phyloP scores from a whole-genome alignment of 2,888 invertebrate species.

The Nemoura dubitans region DNA sequence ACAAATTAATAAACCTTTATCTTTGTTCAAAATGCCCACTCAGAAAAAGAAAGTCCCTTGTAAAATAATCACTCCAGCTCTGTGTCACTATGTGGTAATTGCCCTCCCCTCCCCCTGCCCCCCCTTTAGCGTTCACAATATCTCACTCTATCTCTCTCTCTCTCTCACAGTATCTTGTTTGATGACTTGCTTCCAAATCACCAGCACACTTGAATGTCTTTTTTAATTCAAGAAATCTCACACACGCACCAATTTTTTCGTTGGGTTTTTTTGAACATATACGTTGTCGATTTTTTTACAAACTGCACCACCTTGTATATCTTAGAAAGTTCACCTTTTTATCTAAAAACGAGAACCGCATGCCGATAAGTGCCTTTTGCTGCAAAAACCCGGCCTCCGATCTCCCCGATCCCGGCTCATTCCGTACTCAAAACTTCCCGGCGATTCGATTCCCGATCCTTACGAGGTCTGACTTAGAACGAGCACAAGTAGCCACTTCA shows the following conservation, averaged over 20 bases:
- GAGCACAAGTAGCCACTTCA: conserved; percentile 46
- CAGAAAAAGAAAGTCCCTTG: not conserved
- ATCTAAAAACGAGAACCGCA: conserved; percentile 45
- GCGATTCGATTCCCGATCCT: not conserved
- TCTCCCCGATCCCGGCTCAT: conserved; percentile 26
- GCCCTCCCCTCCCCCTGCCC: conserved; percentile 12
- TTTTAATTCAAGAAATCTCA: conserved; percentile 49
- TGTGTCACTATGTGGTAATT: not conserved
- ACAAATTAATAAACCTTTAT: conserved; percentile 10
- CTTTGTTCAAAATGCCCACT: not conserved
- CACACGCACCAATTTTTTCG: conserved; percentile 50
- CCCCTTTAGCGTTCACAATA: not conserved
- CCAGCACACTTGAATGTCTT: conserved; percentile 51
- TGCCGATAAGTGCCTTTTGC: conserved; percentile 46
- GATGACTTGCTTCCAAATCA: conserved; percentile 47
- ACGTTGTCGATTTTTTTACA: conserved; percentile 45
- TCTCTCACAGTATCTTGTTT: conserved; percentile 48
- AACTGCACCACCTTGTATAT: conserved; percentile 50
- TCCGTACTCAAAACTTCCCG: not conserved
- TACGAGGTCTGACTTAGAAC: conserved; percentile 50
- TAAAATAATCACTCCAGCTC: not conserved
- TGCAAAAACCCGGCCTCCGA: conserved; percentile 21
- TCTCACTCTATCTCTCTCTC: conserved; percentile 43
- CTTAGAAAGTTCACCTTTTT: conserved; percentile 49
- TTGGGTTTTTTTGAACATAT: conserved; percentile 43